These are phyloP conservation scores for Trematocara macrostoma DNA, from an alignment of 2,113 vertebrate genomes.

Conservation along the genomic window DNA sequence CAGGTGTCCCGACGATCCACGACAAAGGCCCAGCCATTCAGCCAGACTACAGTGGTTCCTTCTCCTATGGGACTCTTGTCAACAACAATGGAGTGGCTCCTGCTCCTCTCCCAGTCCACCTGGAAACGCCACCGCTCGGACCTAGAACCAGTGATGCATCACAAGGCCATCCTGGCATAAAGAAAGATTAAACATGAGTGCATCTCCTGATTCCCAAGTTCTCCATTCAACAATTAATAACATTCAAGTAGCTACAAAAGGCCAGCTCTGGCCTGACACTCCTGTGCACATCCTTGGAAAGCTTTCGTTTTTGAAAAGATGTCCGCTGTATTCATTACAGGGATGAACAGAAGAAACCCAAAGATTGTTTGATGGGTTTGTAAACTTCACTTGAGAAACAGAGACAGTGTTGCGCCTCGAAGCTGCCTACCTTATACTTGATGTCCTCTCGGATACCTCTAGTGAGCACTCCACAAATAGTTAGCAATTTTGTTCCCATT, in stretches of 20 bases:
- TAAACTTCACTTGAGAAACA: neutral
- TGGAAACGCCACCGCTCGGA: constrained; percentile 67
- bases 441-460: neutral
- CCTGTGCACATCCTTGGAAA: neutral
- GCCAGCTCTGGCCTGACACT: neutral
- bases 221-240: neutral
- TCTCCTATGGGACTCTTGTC: constrained; percentile 90
- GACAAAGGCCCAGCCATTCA: constrained; percentile 83
- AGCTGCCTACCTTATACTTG: neutral
- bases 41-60: constrained; percentile 86
- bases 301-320: neutral
- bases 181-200: constrained; percentile 65
- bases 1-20: constrained; percentile 89
- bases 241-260: neutral
- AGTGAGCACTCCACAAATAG: neutral
- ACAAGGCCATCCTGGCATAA: constrained; percentile 70
- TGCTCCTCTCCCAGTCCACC: constrained; percentile 70
- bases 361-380: neutral
- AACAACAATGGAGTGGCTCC: constrained; percentile 82
- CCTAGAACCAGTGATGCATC: constrained; percentile 41
- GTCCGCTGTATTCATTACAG: neutral
- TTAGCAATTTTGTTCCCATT: neutral
- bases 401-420: neutral
- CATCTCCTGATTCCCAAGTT: neutral
- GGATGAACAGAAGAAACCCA: neutral